Percentiles rank a stretch among this genome's conserved stretches.
phyloP scores from a whole-genome alignment of 2,113 vertebrate species.

The Prunella himalayana region DNA sequence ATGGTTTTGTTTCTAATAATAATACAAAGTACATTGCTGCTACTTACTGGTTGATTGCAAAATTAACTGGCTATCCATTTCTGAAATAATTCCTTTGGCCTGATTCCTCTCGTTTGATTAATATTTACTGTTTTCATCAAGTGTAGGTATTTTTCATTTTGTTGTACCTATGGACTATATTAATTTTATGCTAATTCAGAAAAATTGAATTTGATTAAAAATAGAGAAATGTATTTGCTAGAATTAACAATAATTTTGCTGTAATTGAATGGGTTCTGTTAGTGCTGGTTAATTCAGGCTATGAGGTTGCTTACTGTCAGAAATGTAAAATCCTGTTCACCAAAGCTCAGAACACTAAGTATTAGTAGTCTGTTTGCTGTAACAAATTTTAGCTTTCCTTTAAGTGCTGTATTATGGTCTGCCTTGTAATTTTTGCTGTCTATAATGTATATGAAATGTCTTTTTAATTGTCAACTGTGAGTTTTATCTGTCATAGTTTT shows the following conservation, averaged over 20 bases:
- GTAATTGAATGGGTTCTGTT: neutral
- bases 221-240: neutral
- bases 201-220: conserved; percentile 9
- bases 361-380: neutral
- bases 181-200: conserved; percentile 18
- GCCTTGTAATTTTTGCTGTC: neutral
- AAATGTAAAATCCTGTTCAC: neutral
- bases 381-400: conserved; percentile 25
- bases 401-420: neutral
- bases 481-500: neutral
- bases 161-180: neutral
- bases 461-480: neutral
- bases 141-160: conserved; percentile 4
- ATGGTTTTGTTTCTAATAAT: conserved; percentile 57
- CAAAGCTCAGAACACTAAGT: neutral
- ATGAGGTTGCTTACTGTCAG: neutral
- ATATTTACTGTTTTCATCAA: conserved; percentile 28
- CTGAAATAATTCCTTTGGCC: conserved; percentile 28
- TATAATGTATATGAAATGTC: neutral
- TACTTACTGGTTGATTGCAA: conserved; percentile 42
- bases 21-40: neutral
- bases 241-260: neutral
- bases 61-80: conserved; percentile 35
- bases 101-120: conserved; percentile 7
- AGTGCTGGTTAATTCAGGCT: neutral